Base-by-base conservation (phyloP, 2,888 invertebrate species). In the Apeira syringaria region DNA sequence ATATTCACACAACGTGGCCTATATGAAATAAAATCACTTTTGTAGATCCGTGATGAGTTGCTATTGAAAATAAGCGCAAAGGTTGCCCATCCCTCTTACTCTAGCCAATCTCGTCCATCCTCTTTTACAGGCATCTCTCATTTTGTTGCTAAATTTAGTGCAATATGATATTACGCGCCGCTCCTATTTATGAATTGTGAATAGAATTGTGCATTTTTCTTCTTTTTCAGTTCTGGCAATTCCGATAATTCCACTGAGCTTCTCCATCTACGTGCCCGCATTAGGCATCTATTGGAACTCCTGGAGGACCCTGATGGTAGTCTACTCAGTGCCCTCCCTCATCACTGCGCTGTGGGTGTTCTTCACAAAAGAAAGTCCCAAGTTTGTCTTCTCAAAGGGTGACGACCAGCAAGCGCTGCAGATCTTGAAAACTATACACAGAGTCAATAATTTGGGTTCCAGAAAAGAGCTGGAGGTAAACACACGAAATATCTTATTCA, bases 351-450 rank as follows among this genome's bases (percentile, higher is more conserved):
- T 91, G 0, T 90, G 92, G 50, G 68, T 93, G 6, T 74, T 81
- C 17, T 84, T 83, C 42, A 83, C 94, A 63, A 93, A 94, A 0
- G 96, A 96, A 73, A 96, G 95, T 55, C 96, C 96, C 0, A 95
- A 95, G 71, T 96, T 92, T 64, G 77, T 92, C 18, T 84, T 93
- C 28, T 80, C 92, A 0, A 93, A 92, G 56, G 93, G 93, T 72
- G 64, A 81, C 70, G 51, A 79, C 20, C 76, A 88, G 0, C 82
- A 88, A 44, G 93, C 95, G 0, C 59, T 95, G 29, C 50, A 72
- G 1, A 74, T 77, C 7, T 53, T 88, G 32, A 68, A 46, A 25
- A 59, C 44, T 2, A 85, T 87, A 5, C 67, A 87, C 35, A 74
- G 62, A 28, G 28, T 75, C 1, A 87, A 87, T 46, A 42, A 74